Evolutionary conservation across 2,113 vertebrate genomes (phyloP).

Genomic region (Peromyscus maniculatus): DNA sequence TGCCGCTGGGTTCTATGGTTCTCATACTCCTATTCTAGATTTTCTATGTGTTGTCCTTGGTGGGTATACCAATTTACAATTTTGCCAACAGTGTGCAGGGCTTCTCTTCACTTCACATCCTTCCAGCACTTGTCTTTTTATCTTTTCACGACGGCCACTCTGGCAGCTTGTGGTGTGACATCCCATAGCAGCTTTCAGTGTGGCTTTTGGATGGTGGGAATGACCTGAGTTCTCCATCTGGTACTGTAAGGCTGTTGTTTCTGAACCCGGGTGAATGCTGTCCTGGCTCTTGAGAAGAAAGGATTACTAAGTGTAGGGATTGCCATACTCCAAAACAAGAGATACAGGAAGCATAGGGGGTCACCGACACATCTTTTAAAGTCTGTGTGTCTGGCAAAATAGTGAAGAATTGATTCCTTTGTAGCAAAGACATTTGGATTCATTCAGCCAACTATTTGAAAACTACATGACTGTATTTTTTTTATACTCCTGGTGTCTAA

Average conservation of each 20-base stretch:
- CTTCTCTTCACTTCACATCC: not conserved
- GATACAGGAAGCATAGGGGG: not conserved
- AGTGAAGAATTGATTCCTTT: not conserved
- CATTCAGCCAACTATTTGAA: not conserved
- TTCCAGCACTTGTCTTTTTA: not conserved
- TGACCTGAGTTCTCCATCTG: not conserved
- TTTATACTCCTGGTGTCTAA: not conserved
- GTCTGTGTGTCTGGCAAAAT: not conserved
- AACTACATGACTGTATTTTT: conserved; percentile 30
- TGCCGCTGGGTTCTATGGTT: not conserved
- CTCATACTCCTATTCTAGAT: not conserved
- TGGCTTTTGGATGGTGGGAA: not conserved
- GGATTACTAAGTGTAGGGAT: not conserved
- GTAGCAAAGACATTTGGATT: not conserved
- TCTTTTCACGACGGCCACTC: not conserved
- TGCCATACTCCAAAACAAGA: not conserved
- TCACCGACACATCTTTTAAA: not conserved
- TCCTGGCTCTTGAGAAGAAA: not conserved
- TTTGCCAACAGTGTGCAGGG: not conserved
- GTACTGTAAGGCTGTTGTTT: not conserved
- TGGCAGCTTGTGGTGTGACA: not conserved
- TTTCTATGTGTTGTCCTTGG: not conserved
- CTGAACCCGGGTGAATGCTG: conserved; percentile 16
- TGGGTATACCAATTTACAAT: not conserved
- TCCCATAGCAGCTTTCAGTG: not conserved